A percentile compares a stretch with the other conserved stretches of the same genome.
Evolutionary conservation across 2,113 vertebrate genomes (phyloP).

Genomic region (Eupsittula cactorum): DNA sequence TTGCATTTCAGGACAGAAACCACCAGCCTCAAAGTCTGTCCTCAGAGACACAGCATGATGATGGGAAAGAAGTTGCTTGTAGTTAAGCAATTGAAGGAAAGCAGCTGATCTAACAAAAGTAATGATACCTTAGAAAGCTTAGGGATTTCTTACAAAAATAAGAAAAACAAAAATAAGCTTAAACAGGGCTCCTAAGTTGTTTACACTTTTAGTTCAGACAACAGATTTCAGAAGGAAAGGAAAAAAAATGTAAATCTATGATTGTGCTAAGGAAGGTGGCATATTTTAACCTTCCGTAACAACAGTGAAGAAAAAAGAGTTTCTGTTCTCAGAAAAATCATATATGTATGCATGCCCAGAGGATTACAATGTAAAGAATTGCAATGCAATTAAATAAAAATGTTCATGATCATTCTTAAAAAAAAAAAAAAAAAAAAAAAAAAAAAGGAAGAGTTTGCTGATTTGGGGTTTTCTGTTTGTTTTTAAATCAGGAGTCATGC

Average conservation of each 20-base stretch:
- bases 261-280: not conserved
- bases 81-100: not conserved
- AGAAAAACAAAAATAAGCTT: not conserved
- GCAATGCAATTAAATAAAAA: not conserved
- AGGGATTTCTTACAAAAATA: not conserved
- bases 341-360: fast-evolving
- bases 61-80: not conserved
- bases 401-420: not conserved
- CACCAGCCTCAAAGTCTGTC: not conserved
- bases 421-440: not conserved
- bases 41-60: not conserved
- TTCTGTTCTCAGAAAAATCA: not conserved
- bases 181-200: not conserved
- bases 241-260: no score
- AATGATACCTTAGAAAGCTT: not conserved
- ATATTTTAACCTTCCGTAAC: not conserved
- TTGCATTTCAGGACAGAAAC: not conserved
- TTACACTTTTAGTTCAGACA: not conserved
- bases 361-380: not conserved
- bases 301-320: not conserved
- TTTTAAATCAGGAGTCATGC: not conserved
- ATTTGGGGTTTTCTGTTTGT: not conserved
- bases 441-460: not conserved
- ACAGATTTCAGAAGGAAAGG: not conserved
- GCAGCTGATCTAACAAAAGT: not conserved